Conservation (phyloP, 2,113 vertebrate genomes). For the Sus scrofa region DNA sequence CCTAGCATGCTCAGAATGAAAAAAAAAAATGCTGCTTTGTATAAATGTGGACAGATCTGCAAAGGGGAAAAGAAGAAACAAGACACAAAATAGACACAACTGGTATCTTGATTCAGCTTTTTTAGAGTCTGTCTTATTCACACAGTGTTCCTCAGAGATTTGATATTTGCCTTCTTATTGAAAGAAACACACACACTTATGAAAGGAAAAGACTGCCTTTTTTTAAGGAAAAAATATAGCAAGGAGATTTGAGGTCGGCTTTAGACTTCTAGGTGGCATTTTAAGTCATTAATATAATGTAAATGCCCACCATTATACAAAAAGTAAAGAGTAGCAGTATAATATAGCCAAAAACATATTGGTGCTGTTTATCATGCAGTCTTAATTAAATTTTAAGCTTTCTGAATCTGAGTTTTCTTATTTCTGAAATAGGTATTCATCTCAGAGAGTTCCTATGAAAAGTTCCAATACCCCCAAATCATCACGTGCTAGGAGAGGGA, state of each 20-base stretch:
- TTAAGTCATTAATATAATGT: background rate
- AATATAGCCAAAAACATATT: background rate
- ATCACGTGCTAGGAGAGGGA: background rate
- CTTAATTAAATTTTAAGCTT: background rate
- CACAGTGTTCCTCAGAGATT: background rate
- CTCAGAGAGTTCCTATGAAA: background rate
- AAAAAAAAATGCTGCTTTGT: background rate
- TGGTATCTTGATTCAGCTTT: slow-evolving; percentile 17
- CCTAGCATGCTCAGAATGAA: background rate
- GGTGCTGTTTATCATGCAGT: background rate
- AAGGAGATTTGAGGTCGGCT: background rate
- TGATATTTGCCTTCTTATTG: slow-evolving; percentile 5
- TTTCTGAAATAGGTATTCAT: background rate
- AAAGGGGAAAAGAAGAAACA: background rate
- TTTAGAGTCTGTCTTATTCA: background rate
- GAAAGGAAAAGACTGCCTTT: background rate
- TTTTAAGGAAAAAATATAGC: background rate
- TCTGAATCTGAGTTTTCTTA: background rate
- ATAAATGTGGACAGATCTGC: background rate
- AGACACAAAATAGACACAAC: background rate
- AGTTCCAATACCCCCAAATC: background rate
- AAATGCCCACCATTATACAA: background rate
- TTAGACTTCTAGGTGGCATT: background rate
- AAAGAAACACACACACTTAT: background rate
- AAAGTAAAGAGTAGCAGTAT: background rate